phyloP scores from a whole-genome alignment of 2,797 vertebrate genomes.

The Lacerta agilis region DNA sequence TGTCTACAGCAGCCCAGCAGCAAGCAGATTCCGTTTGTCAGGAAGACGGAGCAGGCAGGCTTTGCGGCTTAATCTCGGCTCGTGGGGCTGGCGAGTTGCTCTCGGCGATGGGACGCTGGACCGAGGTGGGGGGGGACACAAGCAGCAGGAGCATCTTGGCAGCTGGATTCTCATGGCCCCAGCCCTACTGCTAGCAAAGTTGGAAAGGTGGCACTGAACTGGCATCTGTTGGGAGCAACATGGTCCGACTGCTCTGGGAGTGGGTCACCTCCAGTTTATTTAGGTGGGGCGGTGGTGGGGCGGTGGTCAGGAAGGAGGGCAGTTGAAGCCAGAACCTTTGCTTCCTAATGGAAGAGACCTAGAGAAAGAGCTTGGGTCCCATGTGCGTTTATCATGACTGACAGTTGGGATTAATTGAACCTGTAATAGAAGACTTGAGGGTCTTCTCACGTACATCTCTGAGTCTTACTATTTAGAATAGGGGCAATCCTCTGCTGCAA shows the following conservation, averaged over 20 bases:
- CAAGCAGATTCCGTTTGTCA: not conserved
- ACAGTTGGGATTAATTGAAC: not conserved
- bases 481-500: not conserved
- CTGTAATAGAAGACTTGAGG: not conserved
- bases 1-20: not conserved
- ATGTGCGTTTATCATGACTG: not conserved
- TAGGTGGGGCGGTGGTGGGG: not conserved
- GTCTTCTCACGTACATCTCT: not conserved
- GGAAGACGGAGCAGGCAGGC: not conserved
- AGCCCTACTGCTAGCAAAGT: not conserved
- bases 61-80: not conserved
- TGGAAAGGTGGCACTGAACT: not conserved
- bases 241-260: too few relatives aligned
- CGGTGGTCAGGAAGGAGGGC: not conserved
- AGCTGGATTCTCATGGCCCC: not conserved
- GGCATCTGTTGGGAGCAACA: not conserved
- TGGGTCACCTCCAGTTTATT: not conserved
- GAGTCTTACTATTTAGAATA: not conserved
- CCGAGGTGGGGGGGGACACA: not conserved
- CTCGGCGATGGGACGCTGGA: not conserved
- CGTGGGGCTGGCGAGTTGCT: not conserved
- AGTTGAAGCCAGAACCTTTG: not conserved
- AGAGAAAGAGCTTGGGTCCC: not conserved
- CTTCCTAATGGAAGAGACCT: too few relatives aligned
- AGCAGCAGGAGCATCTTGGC: not conserved